Percentiles rank a stretch among this genome's conserved stretches.
Evolutionary conservation across 2,113 vertebrate species (phyloP).

Genomic region (Mystacornis crossleyi): DNA sequence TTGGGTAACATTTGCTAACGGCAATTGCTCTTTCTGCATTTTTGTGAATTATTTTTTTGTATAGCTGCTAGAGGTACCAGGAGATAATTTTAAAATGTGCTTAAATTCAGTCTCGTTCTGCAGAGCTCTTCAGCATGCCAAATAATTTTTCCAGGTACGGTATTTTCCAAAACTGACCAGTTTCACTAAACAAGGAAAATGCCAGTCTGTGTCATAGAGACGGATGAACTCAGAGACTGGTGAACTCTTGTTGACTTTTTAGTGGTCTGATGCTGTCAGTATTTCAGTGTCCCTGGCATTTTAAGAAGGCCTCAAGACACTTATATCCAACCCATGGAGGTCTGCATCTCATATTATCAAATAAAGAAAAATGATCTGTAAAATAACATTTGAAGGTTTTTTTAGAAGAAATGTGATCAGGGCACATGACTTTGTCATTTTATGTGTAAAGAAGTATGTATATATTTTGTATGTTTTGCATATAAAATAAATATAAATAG

Average conservation of each 20-base stretch:
- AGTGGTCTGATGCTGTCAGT: not conserved
- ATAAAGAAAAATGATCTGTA: not conserved
- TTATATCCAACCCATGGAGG: not conserved
- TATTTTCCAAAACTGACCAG: not conserved
- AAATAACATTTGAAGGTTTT: not conserved
- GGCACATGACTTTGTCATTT: not conserved
- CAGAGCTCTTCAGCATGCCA: not conserved
- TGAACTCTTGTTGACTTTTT: not conserved
- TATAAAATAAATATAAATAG: not conserved
- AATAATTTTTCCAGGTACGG: not conserved
- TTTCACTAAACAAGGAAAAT: not conserved
- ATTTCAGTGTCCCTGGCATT: not conserved
- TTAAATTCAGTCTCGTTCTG: not conserved
- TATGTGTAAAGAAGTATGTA: not conserved
- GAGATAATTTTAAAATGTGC: not conserved
- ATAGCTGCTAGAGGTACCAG: not conserved
- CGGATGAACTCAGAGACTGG: too few species aligned
- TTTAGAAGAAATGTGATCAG: not conserved
- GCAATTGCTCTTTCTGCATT: not conserved
- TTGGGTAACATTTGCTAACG: not conserved
- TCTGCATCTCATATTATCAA: not conserved
- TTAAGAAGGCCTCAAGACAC: not conserved
- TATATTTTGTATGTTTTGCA: not conserved
- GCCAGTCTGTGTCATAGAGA: fast-evolving
- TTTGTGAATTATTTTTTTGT: not conserved